Evolutionary conservation across 2,113 vertebrate genomes (phyloP).

Genomic region (Haemorhous mexicanus): DNA sequence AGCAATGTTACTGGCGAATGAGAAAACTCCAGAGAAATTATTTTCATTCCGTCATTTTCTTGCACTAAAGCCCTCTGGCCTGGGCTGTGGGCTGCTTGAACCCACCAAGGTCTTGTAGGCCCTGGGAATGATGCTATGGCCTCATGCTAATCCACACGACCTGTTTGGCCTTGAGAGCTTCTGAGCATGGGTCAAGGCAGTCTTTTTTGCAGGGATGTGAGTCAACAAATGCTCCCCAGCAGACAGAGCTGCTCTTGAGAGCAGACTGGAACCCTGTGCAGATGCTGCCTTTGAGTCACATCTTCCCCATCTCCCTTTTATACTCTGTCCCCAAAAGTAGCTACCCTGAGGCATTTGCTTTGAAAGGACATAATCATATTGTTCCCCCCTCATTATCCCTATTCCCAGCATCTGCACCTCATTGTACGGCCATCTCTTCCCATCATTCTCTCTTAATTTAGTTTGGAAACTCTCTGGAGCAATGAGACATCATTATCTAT

Average conservation of each 20-base stretch:
- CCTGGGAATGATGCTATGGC: background rate
- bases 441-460: slow-evolving; percentile 51
- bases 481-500: slow-evolving; percentile 52
- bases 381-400: slow-evolving; percentile 17
- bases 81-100: background rate
- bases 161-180: background rate
- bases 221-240: background rate
- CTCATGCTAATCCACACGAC: background rate
- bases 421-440: slow-evolving; percentile 46
- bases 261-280: background rate
- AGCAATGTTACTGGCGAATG: too few species aligned
- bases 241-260: background rate
- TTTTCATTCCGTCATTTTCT: too few species aligned
- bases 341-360: background rate
- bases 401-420: slow-evolving; percentile 45
- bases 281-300: background rate
- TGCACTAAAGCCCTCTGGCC: background rate
- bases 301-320: slow-evolving; percentile 1
- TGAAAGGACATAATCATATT: slow-evolving; percentile 53
- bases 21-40: too few species aligned
- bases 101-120: too few species aligned
- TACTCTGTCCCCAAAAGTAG: background rate
- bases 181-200: rapidly evolving
- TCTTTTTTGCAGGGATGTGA: background rate
- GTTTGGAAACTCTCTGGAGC: slow-evolving; percentile 59